Conservation (phyloP, 2,888 invertebrate species). For the Dendrolimus houi region DNA sequence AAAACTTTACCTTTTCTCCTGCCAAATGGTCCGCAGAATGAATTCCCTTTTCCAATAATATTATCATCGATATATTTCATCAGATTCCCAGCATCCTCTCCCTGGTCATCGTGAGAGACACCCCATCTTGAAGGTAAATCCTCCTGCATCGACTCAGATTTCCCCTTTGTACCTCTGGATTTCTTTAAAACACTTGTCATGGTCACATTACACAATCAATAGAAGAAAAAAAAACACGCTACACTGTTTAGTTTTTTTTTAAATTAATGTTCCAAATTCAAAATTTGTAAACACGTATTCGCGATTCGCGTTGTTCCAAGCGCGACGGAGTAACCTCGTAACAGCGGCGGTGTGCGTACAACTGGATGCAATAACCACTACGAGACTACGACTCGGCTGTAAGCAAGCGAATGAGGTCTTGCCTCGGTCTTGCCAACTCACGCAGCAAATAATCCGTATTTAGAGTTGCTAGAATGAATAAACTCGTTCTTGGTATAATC, state of each 20-base stretch:
- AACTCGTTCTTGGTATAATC: background rate
- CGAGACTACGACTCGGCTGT: background rate
- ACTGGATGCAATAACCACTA: background rate
- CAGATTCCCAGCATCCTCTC: constrained; percentile 82
- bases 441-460: background rate
- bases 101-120: constrained; percentile 61
- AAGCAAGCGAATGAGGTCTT: background rate
- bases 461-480: background rate
- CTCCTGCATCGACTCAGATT: constrained; percentile 73
- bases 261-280: background rate
- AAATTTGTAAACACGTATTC: background rate
- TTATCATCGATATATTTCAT: constrained; percentile 88
- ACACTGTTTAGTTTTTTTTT: constrained; percentile 6
- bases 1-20: constrained; percentile 84
- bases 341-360: background rate
- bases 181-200: constrained; percentile 74
- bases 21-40: constrained; percentile 89
- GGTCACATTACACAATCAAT: constrained; percentile 54
- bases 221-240: background rate
- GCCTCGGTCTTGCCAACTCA: background rate
- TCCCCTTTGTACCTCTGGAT: constrained; percentile 64
- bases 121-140: constrained; percentile 63
- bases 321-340: background rate
- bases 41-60: constrained; percentile 86
- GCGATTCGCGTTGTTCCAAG: background rate